Base-by-base conservation (phyloP, 1,140 invertebrate genomes). In the Potamilus streckersoni region DNA sequence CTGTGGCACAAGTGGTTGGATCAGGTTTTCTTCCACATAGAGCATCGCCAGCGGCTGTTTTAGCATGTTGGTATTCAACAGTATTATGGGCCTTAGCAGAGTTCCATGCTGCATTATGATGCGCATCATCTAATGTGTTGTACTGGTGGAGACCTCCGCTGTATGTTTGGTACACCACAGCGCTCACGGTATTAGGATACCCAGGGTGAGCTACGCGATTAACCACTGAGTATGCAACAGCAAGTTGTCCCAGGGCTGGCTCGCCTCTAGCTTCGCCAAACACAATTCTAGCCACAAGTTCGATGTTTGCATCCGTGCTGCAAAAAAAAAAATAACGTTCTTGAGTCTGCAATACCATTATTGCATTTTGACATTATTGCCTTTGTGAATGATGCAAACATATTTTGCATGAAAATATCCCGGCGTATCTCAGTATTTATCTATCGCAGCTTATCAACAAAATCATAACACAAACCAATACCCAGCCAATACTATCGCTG, bases 201-300 rank as follows among this genome's bases (percentile, higher is more conserved):
- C 49, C 68, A 49, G 15, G 8, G 31, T 70, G 68, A n/a, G 11
- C 20, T 15, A 60, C 56, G 11, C 68, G 31, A 57, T 70, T 70
- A n/a, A 70, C 68, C 49, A 70, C 57, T 2, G n/a, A 16, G 68
- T 70, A 70, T n/a, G 68, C 68, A 3, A 70, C 68, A 12, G 68
- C 68, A n/a, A 70, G 68, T 58, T 70, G 68, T 19, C 68, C 68
- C 15, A 11, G 11, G 57, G 14, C 31, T 16, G 68, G n/a, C 68
- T 70, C 68, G 20, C 68, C 68, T 31, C 49, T 15, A n/a, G 68
- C 38, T 55, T 70, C 68, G 19, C 68, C 68, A 31, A 70, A 70
- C 68, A 70, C 68, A 57, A 70, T 57, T n/a, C 68, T 57, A 20
- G 49, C 68, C n/a, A 70, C 38, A 19, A 55, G n/a, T 14, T 70